phyloP scores from a whole-genome alignment of 2,797 vertebrate species.

The Myripristis murdjan region DNA sequence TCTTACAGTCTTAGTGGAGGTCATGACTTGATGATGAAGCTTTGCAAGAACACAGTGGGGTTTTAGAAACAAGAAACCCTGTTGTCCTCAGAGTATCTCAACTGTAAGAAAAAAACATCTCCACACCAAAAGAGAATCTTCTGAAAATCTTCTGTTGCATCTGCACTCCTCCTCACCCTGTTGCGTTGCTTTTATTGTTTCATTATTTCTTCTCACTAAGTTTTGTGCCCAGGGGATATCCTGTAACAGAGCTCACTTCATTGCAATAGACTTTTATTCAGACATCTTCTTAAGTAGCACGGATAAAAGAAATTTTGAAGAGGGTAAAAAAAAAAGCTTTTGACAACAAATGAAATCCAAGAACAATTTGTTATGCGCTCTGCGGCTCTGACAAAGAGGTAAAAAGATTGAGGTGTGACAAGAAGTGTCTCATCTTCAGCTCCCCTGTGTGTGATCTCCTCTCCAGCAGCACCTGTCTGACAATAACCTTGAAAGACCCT shows the following conservation, averaged over 20 bases:
- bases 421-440: conserved; percentile 38
- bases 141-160: conserved; percentile 9
- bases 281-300: conserved; percentile 24
- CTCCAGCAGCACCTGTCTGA: conserved; percentile 47
- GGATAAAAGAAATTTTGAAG: conserved; percentile 28
- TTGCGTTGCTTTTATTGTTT: neutral
- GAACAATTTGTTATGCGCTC: conserved; percentile 41
- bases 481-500: conserved; percentile 68
- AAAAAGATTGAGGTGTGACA: conserved; percentile 40
- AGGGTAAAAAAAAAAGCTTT: conserved; percentile 18
- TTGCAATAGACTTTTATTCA: conserved; percentile 7
- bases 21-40: neutral
- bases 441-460: conserved; percentile 52
- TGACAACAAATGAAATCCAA: conserved; percentile 61
- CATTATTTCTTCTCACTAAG: conserved; percentile 20
- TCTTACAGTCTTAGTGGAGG: conserved; percentile 25
- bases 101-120: conserved; percentile 23
- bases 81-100: conserved; percentile 18
- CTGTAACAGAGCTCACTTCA: conserved; percentile 22
- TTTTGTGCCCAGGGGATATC: conserved; percentile 19
- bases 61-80: conserved; percentile 4
- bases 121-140: conserved; percentile 2
- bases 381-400: conserved; percentile 34
- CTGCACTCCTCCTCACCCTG: conserved; percentile 5
- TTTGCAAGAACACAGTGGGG: neutral